A percentile compares a stretch with the other conserved stretches of the same genome.
Conservation (phyloP, 2,113 vertebrate species). For the Ochotona princeps region DNA sequence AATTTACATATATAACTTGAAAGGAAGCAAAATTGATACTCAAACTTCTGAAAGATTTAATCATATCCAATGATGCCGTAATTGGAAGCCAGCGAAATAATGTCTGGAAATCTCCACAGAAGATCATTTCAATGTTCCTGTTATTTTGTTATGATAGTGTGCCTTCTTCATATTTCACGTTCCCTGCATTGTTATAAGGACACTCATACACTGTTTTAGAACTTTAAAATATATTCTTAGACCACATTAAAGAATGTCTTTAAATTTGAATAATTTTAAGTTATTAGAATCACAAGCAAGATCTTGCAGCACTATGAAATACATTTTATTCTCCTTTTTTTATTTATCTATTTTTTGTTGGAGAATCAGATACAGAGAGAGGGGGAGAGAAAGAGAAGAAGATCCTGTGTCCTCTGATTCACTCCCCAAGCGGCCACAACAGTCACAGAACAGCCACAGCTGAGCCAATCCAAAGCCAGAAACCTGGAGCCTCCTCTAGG, state of each 20-base stretch:
- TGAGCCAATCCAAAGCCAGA: no score
- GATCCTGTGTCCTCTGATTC: no score
- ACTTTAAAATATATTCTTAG: not conserved
- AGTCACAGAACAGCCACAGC: no score
- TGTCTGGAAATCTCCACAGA: not conserved
- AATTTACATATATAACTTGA: not conserved
- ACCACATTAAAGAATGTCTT: not conserved
- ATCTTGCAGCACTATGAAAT: not conserved
- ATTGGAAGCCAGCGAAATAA: not conserved
- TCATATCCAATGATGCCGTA: not conserved
- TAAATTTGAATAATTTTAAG: constrained; percentile 11
- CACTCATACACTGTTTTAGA: not conserved
- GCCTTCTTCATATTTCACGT: not conserved
- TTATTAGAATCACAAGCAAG: not conserved
- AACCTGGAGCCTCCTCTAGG: no score
- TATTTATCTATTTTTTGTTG: not conserved
- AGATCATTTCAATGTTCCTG: not conserved
- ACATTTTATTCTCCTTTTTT: not conserved
- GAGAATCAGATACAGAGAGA: not conserved
- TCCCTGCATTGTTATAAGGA: not conserved
- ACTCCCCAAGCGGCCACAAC: no score
- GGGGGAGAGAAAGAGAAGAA: no score
- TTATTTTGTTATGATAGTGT: not conserved
- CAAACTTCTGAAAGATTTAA: not conserved
- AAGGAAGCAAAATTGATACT: not conserved